Conservation (phyloP, 2,113 vertebrate genomes). For the Sula dactylatra region DNA sequence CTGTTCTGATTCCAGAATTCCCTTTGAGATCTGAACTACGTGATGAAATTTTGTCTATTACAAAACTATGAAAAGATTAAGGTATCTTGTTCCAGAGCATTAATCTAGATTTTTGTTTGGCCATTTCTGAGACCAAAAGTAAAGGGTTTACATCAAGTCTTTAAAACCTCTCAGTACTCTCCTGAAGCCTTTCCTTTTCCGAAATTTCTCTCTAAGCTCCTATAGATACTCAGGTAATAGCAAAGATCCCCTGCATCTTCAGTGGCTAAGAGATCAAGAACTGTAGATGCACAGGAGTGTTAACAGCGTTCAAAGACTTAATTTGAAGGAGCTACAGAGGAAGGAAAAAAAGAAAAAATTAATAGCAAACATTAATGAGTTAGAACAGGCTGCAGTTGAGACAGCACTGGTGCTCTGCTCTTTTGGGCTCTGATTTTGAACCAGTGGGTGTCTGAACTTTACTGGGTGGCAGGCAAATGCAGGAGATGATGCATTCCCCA, state of each 20-base stretch:
- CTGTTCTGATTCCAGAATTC: not conserved
- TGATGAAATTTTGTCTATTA: not conserved
- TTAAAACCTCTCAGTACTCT: not conserved
- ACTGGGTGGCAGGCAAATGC: not conserved
- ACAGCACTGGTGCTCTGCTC: not conserved
- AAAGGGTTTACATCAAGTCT: not conserved
- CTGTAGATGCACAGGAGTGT: not conserved
- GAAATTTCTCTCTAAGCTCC: not conserved
- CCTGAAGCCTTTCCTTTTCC: not conserved
- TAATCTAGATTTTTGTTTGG: not conserved
- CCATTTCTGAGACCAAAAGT: not conserved
- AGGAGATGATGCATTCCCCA: not conserved
- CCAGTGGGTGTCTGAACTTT: not conserved
- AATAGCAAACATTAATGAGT: not conserved
- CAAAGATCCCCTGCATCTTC: not conserved
- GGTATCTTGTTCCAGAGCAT: not conserved
- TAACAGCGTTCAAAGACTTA: conserved; percentile 54
- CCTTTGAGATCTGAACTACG: not conserved
- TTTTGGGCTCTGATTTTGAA: not conserved
- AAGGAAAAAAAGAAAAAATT: not conserved
- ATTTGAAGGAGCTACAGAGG: conserved; percentile 18
- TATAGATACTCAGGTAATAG: not conserved
- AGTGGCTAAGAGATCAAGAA: not conserved
- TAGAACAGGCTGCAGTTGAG: not conserved
- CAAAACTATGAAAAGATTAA: not conserved